A percentile compares a stretch with the other conserved stretches of the same genome.
Conservation (phyloP, 2,888 invertebrate species). For the Pristionchus exspectatus region DNA sequence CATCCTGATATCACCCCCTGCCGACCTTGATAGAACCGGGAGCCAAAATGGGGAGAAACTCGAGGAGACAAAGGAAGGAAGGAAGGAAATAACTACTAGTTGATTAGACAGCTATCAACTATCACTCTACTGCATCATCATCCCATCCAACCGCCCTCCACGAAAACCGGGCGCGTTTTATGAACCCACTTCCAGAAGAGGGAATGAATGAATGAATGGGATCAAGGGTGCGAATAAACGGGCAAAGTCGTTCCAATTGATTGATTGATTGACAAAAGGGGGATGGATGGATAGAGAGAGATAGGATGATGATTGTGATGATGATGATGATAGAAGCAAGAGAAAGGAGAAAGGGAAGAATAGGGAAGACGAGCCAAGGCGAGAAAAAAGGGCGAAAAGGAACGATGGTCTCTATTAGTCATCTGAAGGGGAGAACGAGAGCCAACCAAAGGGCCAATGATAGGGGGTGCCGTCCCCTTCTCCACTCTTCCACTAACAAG, state of each 20-base stretch:
- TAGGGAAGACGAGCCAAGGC: conserved; percentile 39
- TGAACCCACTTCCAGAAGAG: conserved; percentile 41
- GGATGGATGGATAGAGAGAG: conserved; percentile 13
- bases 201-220: neutral
- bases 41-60: conserved; percentile 16
- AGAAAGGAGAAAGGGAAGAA: neutral
- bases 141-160: neutral
- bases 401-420: conserved; percentile 46
- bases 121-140: neutral
- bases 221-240: conserved; percentile 25
- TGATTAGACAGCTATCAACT: neutral
- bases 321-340: neutral
- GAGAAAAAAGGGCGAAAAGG: conserved; percentile 24
- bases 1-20: conserved; percentile 16
- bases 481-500: neutral
- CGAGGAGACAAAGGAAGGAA: neutral
- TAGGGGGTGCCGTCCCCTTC: neutral
- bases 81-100: neutral
- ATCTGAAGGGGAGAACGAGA: conserved; percentile 26
- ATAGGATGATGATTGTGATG: conserved; percentile 30
- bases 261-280: conserved; percentile 30
- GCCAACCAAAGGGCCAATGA: conserved; percentile 34
- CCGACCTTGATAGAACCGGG: conserved; percentile 43
- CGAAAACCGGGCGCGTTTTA: conserved; percentile 45
- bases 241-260: conserved; percentile 30